These are phyloP conservation scores for Planiliza haematocheilus DNA, from an alignment of 2,113 vertebrate genomes.

Conservation along the genomic window DNA sequence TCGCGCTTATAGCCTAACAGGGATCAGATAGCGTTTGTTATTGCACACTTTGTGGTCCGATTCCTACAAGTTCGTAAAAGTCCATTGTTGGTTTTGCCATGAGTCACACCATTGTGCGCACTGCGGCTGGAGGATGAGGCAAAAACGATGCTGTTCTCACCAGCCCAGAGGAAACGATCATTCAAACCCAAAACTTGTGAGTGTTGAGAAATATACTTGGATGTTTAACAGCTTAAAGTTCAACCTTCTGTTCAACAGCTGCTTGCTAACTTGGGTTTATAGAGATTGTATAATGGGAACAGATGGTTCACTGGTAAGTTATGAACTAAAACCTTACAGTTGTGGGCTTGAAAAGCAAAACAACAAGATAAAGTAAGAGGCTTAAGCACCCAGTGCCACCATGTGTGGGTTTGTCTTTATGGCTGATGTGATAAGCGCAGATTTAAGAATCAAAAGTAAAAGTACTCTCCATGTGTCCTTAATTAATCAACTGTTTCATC, in stretches of 20 bases:
- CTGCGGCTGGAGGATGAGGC: slow-evolving; percentile 9
- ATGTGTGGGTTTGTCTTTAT: not conserved
- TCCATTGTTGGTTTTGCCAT: slow-evolving; percentile 24
- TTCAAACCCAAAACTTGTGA: not conserved
- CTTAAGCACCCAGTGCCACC: too few species aligned
- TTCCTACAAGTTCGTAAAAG: slow-evolving; percentile 46
- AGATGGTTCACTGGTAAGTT: not conserved
- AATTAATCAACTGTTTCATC: too few species aligned
- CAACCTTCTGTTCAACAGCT: not conserved
- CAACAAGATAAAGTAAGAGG: not conserved
- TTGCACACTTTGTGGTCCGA: slow-evolving; percentile 33
- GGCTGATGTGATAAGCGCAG: too few species aligned
- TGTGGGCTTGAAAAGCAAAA: not conserved
- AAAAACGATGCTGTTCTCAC: not conserved
- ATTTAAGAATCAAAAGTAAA: not conserved
- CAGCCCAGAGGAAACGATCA: too few species aligned
- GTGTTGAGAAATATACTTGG: not conserved
- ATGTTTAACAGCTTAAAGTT: not conserved
- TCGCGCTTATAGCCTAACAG: slow-evolving; percentile 24
- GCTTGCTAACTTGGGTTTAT: not conserved
- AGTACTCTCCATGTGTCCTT: too few species aligned
- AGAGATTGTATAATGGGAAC: not conserved
- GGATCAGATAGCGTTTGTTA: slow-evolving; percentile 37
- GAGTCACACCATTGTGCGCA: slow-evolving; percentile 8
- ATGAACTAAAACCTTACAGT: not conserved